Percentiles rank a stretch among this genome's conserved stretches.
Evolutionary conservation across 2,113 vertebrate genomes (phyloP).

Genomic region (Pelmatolapia mariae): DNA sequence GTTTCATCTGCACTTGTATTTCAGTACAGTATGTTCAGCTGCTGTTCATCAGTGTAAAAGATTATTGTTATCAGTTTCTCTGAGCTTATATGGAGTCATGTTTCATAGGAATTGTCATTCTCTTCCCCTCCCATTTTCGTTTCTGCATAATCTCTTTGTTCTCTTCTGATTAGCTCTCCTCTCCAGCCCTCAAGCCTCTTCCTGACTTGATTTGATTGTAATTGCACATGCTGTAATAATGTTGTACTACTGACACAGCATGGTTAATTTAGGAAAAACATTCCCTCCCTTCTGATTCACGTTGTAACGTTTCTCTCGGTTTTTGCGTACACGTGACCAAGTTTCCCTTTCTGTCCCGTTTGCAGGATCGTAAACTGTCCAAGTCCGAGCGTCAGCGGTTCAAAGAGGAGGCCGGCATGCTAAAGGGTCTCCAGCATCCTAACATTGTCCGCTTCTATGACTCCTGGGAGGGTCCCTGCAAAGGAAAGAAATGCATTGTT

Average conservation of each 20-base stretch:
- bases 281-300: not conserved
- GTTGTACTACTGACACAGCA: not conserved
- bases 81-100: not conserved
- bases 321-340: not conserved
- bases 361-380: slow-evolving; percentile 93
- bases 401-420: slow-evolving; percentile 98
- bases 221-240: not conserved
- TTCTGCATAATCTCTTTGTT: not conserved
- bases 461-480: slow-evolving; percentile 96
- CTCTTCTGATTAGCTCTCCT: not conserved
- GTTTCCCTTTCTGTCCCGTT: not conserved
- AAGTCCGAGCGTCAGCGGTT: slow-evolving; percentile 95
- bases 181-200: not conserved
- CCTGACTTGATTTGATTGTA: not conserved
- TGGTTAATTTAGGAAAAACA: not conserved
- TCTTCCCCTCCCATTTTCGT: not conserved
- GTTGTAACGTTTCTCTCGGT: not conserved
- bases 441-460: slow-evolving; percentile 99
- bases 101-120: not conserved
- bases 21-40: not conserved
- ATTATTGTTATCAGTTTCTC: not conserved
- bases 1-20: not conserved
- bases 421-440: slow-evolving; percentile 98
- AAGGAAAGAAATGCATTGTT: slow-evolving; percentile 97
- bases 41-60: not conserved